Evolutionary conservation across 2,797 vertebrate genomes (phyloP).

Genomic region (Chrysocyon brachyurus): DNA sequence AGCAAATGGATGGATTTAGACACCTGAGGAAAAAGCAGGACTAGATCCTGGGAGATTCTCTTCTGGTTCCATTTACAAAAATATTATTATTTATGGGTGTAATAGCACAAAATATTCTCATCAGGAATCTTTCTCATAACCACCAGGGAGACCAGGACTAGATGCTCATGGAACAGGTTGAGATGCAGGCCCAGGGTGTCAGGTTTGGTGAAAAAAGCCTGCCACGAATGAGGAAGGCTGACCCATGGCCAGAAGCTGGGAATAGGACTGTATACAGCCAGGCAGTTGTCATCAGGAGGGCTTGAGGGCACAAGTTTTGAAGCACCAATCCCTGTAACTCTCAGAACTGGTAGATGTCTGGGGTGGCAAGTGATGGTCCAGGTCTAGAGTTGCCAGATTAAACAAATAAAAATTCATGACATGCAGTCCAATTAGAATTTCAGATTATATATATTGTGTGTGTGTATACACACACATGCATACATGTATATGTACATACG

Average conservation of each 20-base stretch:
- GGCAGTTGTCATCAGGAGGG: neutral
- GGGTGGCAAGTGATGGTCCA: neutral
- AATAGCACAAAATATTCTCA: neutral
- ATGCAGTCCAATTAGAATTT: slow-evolving; percentile 16
- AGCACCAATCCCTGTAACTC: neutral
- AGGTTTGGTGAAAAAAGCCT: neutral
- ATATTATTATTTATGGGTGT: neutral
- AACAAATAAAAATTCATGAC: slow-evolving; percentile 52
- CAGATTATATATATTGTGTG: neutral
- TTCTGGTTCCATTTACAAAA: neutral
- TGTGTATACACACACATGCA: neutral
- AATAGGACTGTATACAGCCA: neutral
- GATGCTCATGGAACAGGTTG: neutral
- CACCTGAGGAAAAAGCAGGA: neutral
- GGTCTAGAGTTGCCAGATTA: neutral
- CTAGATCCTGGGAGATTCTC: neutral
- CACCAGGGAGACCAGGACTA: neutral
- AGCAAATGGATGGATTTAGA: neutral
- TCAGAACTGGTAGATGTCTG: neutral
- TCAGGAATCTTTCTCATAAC: neutral
- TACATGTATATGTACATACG: neutral
- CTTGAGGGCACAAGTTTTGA: neutral
- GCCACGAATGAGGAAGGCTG: neutral
- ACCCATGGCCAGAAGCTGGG: neutral
- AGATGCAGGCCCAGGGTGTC: neutral